Base-by-base conservation (phyloP, 2,797 vertebrate species). In the Enteromius thamalakanensis region DNA sequence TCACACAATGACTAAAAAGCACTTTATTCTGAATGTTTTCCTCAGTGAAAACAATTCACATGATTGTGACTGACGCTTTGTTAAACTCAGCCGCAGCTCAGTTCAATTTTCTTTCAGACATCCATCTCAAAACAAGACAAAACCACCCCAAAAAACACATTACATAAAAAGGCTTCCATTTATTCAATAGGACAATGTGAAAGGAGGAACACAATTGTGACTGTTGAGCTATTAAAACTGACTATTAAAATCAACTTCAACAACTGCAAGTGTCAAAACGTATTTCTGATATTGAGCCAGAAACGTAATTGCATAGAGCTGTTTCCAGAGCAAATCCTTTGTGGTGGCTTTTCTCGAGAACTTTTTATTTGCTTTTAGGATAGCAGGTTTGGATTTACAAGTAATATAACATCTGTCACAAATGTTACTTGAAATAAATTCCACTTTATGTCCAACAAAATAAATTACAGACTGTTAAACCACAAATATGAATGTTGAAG, bases 101-200 rank as follows among this genome's bases (percentile, higher is more conserved):
- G 64, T 72, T 81, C 0, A 74, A 37, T 72, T 74, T 49, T 45
- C 55, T 45, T 62, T 62, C 42, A 64, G 32, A 65, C n/a, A 42
- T 40, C 3, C 1, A n/a, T 68, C 19, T 53, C 47, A 68, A 29
- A 82, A 75, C 49, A 75, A 37, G 23, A 80, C 42, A n/a, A 82
- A 55, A 55, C 37, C 37, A 4, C 34, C 34, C 34, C 34, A 2
- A 2, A 53, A 2, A 62, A 81, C 53, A n/a, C 23, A 45, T 62
- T 37, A 62, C 12, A 23, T 72, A 7, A 37, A 80, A 58, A 62
- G 40, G n/a, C 9, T 74, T 81, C 37, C 40, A 64, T 23, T 40
- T 19, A 17, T 67, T 65, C 17, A 53, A 68, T 32, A 11, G 26
- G 55, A 67, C 34, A 68, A 76, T 76, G 23, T 3, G 17, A 55